Evolutionary conservation across 2,888 invertebrate species (phyloP).

Genomic region (Spilosoma lubricipeda): DNA sequence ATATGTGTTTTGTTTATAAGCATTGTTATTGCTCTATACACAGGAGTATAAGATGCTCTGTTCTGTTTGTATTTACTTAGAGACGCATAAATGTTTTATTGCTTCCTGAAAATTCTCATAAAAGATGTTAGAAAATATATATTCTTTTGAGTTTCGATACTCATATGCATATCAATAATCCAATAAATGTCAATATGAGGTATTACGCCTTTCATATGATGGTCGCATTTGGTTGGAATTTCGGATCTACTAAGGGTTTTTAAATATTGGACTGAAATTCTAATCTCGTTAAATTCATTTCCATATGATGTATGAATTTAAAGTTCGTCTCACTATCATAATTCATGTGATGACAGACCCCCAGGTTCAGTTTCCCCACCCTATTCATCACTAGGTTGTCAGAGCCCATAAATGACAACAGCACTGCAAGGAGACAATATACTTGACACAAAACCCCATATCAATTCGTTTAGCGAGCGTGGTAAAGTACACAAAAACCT

Average conservation of each 20-base stretch:
- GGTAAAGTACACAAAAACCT: no score
- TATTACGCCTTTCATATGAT: neutral
- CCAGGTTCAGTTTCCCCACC: no score
- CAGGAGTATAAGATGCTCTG: neutral
- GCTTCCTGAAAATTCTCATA: neutral
- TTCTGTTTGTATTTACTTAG: neutral
- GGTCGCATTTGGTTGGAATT: neutral
- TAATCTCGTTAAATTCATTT: neutral
- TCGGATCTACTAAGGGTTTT: no score
- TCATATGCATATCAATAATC: neutral
- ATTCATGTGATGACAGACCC: no score
- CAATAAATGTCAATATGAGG: neutral
- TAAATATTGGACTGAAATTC: neutral
- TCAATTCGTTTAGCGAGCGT: no score
- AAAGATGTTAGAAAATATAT: neutral
- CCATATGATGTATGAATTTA: no score
- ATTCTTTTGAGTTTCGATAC: neutral
- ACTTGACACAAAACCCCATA: no score
- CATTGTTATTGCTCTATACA: neutral
- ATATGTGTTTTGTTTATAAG: conserved; percentile 28
- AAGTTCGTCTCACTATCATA: no score
- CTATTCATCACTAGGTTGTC: no score
- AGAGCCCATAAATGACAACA: no score
- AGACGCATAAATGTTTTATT: neutral
- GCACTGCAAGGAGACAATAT: no score